Base-by-base conservation (phyloP, 2,797 vertebrate genomes). In the Phrynocephalus forsythii region DNA sequence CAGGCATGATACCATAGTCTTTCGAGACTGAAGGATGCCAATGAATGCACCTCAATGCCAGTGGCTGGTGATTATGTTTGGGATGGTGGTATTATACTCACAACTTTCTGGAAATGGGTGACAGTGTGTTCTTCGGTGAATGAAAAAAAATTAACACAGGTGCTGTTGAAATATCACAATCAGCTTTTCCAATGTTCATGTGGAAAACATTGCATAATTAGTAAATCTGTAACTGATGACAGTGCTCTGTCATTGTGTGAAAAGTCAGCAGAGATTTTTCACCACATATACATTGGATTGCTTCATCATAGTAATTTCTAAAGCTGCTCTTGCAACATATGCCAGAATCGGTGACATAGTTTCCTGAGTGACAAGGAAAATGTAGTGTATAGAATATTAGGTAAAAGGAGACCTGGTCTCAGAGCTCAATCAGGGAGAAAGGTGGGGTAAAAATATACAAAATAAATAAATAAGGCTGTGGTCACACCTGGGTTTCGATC, bases 161-260 rank as follows among this genome's bases (percentile, higher is more conserved):
- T 73, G 81, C 7, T 81, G 60, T 72, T 83, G 83, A 26, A 56
- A 52, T 18, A 75, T 24, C 28, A 2, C 11, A 6, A 80, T 81
- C 24, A 67, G 26, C 48, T 26, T 69, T 71, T 81, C 71, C 18
- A n/a, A 30, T 30, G 33, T n/a, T 77, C 52, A 26, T 26, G 80
- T 77, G 69, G 89, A 88, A 67, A 33, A 69, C 91, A n/a, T 50
- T 82, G 84, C 9, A 71, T 86, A 76, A 84, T 72, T 75, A 82
- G 44, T 76, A 66, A 77, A 68, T 83, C 68, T 50, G 6, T 90
- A 90, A 28, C 86, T 50, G 2, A 4, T 20, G 75, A 15, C 56
- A 68, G 22, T 52, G 83, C 10, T 48, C 20, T 75, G 5, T 26
- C 10, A 38, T 81, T 22, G 24, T 81, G 10, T 26, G 22, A 81